Evolutionary conservation across 64 coral and sea anemone genomes (phyloP).

Genomic region (Montipora efflorescens): DNA sequence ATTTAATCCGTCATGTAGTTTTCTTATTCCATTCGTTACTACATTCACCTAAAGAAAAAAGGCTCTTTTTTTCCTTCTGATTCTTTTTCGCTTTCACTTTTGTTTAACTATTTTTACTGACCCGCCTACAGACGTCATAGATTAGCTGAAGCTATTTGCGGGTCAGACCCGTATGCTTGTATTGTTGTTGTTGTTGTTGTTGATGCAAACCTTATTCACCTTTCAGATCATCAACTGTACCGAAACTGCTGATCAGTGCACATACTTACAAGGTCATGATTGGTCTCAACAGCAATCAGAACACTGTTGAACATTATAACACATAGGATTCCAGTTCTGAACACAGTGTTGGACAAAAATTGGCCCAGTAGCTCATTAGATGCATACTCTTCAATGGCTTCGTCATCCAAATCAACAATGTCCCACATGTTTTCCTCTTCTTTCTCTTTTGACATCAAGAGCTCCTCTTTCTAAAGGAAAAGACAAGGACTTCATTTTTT

Average conservation of each 20-base stretch:
- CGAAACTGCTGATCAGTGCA: neutral
- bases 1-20: too few species aligned
- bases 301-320: slow-evolving; percentile 95
- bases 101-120: too few species aligned
- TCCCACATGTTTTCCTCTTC: slow-evolving; percentile 99
- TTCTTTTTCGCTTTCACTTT: too few species aligned
- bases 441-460: slow-evolving; percentile 72
- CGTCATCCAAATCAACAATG: slow-evolving; percentile 96
- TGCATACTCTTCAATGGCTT: slow-evolving; percentile 98
- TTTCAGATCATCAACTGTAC: neutral
- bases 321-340: slow-evolving; percentile 90
- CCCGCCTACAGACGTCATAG: too few species aligned
- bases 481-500: neutral
- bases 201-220: too few species aligned
- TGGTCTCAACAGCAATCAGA: slow-evolving; percentile 96
- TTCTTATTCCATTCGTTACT: too few species aligned
- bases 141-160: too few species aligned
- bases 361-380: slow-evolving; percentile 96
- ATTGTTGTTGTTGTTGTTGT: too few species aligned
- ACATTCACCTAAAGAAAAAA: too few species aligned
- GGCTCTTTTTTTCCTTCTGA: too few species aligned
- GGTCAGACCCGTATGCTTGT: too few species aligned
- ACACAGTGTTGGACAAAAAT: slow-evolving; percentile 90
- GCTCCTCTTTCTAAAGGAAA: slow-evolving; percentile 72
- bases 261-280: slow-evolving; percentile 88